These are phyloP conservation scores for Catotricha subobsoleta DNA, from an alignment of 2,888 invertebrate species.

Conservation along the genomic window DNA sequence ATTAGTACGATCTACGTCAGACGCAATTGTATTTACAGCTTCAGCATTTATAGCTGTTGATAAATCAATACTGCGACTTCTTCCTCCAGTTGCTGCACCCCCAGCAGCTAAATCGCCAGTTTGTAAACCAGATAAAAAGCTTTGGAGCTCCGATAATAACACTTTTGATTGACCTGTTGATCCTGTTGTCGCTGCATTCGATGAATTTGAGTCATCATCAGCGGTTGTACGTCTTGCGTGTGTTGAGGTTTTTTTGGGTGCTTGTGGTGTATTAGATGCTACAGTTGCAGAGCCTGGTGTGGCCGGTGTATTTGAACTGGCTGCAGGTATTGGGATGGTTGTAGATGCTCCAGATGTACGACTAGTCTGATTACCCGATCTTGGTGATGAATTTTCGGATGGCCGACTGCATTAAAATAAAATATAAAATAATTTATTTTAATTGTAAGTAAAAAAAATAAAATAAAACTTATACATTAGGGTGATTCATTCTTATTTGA, in stretches of 20 bases:
- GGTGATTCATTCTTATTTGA: no score
- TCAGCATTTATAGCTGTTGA: slow-evolving; percentile 45
- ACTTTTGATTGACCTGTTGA: slow-evolving; percentile 13
- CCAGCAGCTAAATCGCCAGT: not conserved
- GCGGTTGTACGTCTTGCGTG: slow-evolving; percentile 6
- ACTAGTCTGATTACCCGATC: slow-evolving; percentile 2
- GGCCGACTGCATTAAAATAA: slow-evolving; percentile 3
- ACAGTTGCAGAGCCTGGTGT: slow-evolving; percentile 9
- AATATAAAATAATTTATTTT: not conserved
- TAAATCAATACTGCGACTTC: slow-evolving; percentile 41
- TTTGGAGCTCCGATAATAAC: slow-evolving; percentile 3
- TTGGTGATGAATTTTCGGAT: not conserved
- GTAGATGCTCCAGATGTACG: slow-evolving; percentile 14
- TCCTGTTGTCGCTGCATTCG: slow-evolving; percentile 14
- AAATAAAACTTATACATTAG: no score
- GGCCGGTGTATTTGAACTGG: slow-evolving; percentile 8
- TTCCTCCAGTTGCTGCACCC: not conserved
- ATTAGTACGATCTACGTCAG: slow-evolving; percentile 37
- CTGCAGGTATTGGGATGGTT: no score
- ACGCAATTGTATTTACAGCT: slow-evolving; percentile 44
- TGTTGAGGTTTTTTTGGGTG: slow-evolving; percentile 4
- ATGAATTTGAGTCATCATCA: slow-evolving; percentile 22
- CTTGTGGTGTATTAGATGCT: slow-evolving; percentile 11
- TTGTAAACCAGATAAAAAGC: slow-evolving; percentile 2
- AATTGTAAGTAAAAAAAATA: no score